phyloP scores from a whole-genome alignment of 2,888 invertebrate species.

The Nephrocerus scutellatus region DNA sequence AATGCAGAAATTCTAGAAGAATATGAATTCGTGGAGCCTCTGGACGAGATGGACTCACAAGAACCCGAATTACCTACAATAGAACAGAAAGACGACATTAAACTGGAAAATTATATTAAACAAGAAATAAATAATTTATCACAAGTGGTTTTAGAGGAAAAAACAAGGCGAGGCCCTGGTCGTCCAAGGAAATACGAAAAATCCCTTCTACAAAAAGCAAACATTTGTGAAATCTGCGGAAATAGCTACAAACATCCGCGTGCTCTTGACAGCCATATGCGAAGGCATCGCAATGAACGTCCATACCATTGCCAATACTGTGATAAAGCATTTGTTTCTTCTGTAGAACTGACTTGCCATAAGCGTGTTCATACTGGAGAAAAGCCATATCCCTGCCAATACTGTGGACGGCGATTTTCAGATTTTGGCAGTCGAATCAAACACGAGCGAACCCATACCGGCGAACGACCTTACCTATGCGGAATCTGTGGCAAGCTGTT shows the following conservation, averaged over 20 bases:
- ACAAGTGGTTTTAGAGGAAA: not conserved
- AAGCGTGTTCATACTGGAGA: constrained; percentile 47
- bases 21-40: constrained; percentile 12
- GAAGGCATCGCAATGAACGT: constrained; percentile 43
- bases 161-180: constrained; percentile 19
- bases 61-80: no score
- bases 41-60: constrained; percentile 5
- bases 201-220: constrained; percentile 19
- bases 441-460: constrained; percentile 46
- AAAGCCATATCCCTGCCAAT: constrained; percentile 44
- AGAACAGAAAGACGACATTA: constrained; percentile 11
- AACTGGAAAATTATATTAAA: constrained; percentile 7
- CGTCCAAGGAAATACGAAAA: constrained; percentile 14
- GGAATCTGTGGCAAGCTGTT: constrained; percentile 42
- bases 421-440: constrained; percentile 47
- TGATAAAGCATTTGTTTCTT: constrained; percentile 44
- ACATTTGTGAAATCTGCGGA: constrained; percentile 45
- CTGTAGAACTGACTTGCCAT: constrained; percentile 44
- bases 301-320: constrained; percentile 43
- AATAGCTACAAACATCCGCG: constrained; percentile 46
- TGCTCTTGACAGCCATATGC: constrained; percentile 45
- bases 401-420: constrained; percentile 44
- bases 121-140: not conserved
- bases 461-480: constrained; percentile 43
- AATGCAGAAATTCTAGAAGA: constrained; percentile 12